Evolutionary conservation across 1,140 invertebrate species (phyloP).

Genomic region (Leptopilina clavipes): DNA sequence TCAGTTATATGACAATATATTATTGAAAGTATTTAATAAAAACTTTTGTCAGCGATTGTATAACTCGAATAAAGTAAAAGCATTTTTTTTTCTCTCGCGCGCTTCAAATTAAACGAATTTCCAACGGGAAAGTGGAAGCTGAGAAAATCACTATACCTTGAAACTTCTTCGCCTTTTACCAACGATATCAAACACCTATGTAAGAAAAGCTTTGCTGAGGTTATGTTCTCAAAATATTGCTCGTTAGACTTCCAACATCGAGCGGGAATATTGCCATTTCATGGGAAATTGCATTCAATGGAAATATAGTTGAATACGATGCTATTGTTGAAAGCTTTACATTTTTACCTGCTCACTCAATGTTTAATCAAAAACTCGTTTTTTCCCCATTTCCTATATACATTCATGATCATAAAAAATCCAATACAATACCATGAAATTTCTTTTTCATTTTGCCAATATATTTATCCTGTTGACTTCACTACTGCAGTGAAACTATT

Average conservation of each 20-base stretch:
- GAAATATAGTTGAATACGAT: neutral
- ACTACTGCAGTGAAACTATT: too few relatives aligned
- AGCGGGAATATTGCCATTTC: constrained; percentile 7
- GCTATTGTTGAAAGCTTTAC: constrained; percentile 40
- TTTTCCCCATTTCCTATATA: neutral
- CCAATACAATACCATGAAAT: neutral
- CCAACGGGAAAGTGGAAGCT: constrained; percentile 32
- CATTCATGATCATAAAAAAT: neutral
- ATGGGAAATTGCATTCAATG: constrained; percentile 15
- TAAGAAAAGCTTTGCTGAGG: constrained; percentile 42
- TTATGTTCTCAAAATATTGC: constrained; percentile 39
- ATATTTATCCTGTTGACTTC: too few relatives aligned
- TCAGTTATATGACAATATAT: neutral
- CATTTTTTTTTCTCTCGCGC: constrained; percentile 31
- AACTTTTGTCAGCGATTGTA: neutral
- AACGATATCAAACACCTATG: constrained; percentile 25
- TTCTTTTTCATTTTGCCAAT: neutral
- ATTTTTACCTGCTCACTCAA: neutral
- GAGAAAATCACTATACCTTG: constrained; percentile 34
- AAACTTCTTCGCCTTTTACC: neutral
- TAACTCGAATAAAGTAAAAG: constrained; percentile 14
- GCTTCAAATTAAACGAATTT: constrained; percentile 49
- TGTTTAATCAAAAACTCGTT: neutral
- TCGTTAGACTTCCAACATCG: constrained; percentile 46
- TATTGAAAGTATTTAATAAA: neutral